These are phyloP conservation scores for Nomada fucata DNA, from an alignment of 2,888 invertebrate genomes.

Conservation along the genomic window DNA sequence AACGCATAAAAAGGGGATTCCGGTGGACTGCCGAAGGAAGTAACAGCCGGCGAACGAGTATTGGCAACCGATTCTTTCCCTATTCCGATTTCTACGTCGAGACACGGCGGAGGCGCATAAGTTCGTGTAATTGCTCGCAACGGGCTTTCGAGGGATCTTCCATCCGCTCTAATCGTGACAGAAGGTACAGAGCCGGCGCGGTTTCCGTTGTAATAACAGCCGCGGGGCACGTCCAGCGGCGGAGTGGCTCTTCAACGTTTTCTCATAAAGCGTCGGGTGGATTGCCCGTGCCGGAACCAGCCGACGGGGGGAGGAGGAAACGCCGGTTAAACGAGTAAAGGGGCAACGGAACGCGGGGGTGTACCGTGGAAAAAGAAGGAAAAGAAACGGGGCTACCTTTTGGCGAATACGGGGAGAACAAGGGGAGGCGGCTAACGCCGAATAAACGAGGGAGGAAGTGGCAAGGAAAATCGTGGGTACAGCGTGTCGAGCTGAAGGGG, in stretches of 20 bases:
- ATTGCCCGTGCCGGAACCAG: conserved; percentile 60
- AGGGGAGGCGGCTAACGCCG: neutral
- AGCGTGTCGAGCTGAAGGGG: conserved; percentile 7
- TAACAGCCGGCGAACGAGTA: conserved; percentile 37
- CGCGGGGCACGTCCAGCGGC: conserved; percentile 73
- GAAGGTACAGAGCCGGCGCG: conserved; percentile 61
- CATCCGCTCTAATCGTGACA: conserved; percentile 66
- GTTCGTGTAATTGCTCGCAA: conserved; percentile 71
- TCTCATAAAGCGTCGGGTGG: conserved; percentile 74
- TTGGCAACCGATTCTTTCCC: conserved; percentile 5
- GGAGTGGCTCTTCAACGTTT: conserved; percentile 76
- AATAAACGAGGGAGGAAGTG: neutral
- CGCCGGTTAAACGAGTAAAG: conserved; percentile 36
- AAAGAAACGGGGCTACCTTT: neutral
- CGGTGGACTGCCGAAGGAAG: conserved; percentile 58
- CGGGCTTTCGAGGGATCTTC: conserved; percentile 55
- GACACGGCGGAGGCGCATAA: conserved; percentile 65
- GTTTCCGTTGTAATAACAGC: conserved; percentile 77
- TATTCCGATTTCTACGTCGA: neutral
- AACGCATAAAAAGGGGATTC: conserved; percentile 55
- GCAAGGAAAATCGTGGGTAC: conserved; percentile 19
- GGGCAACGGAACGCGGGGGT: conserved; percentile 11
- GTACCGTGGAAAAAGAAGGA: neutral
- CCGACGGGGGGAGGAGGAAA: conserved; percentile 37
- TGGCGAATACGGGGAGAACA: neutral